Evolutionary conservation across 2,888 invertebrate genomes (phyloP).

Genomic region (Saturnia pavonia): DNA sequence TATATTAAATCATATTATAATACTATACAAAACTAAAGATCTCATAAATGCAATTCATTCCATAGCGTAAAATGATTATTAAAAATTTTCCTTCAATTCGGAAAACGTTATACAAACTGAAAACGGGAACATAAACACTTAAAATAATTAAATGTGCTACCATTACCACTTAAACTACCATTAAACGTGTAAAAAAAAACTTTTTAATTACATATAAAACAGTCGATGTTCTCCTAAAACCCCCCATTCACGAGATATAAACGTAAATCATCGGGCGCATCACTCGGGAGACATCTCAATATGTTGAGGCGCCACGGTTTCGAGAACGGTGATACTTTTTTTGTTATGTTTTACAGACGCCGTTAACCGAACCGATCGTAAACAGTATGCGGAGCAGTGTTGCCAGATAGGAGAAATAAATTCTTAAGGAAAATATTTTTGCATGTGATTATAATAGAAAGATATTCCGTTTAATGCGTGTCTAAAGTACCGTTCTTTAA

Average conservation of each 20-base stretch:
- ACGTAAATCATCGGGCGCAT: conserved; percentile 7
- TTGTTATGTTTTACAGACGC: conserved; percentile 13
- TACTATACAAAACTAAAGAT: not conserved
- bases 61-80: too few relatives aligned
- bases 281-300: conserved; percentile 15
- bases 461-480: too few relatives aligned
- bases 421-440: not conserved
- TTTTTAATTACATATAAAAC: not conserved
- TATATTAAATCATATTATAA: too few relatives aligned
- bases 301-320: conserved; percentile 14
- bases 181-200: not conserved
- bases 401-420: not conserved
- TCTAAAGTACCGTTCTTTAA: conserved; percentile 36
- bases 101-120: not conserved
- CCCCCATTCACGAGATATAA: not conserved
- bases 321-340: conserved; percentile 6
- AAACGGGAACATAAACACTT: not conserved
- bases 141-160: not conserved
- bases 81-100: not conserved
- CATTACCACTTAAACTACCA: not conserved
- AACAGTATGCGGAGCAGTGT: not conserved
- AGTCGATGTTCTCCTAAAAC: not conserved
- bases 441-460: not conserved
- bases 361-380: conserved; percentile 8
- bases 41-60: not conserved